Evolutionary conservation across 2,113 vertebrate genomes (phyloP).

Genomic region (Dunckerocampus dactyliophorus): DNA sequence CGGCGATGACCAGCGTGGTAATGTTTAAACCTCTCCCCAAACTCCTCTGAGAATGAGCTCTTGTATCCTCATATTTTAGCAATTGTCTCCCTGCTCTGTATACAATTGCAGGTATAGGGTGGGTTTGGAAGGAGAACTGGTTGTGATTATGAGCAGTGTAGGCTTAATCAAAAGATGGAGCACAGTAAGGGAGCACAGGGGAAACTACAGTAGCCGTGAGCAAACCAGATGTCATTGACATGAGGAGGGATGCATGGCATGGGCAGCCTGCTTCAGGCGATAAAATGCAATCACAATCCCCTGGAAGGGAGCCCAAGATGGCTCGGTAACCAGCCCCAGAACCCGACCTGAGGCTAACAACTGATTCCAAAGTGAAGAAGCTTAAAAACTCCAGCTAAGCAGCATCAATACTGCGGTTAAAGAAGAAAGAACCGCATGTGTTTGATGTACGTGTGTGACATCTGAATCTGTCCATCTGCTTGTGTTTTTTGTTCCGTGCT

Average conservation of each 20-base stretch:
- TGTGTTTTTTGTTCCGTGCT: slow-evolving; percentile 27
- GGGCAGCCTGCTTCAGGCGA: slow-evolving; percentile 35
- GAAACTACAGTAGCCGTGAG: slow-evolving; percentile 49
- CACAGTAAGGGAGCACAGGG: too few relatives aligned
- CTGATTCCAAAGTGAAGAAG: slow-evolving; percentile 11
- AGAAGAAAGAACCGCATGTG: not conserved
- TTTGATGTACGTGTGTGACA: slow-evolving; percentile 13
- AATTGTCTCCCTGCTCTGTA: not conserved
- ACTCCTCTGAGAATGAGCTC: not conserved
- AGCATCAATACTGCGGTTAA: slow-evolving; percentile 2
- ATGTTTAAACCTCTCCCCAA: not conserved
- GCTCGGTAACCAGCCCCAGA: slow-evolving; percentile 36
- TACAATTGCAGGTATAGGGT: slow-evolving; percentile 4
- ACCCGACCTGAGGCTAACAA: slow-evolving; percentile 34
- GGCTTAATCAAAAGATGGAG: slow-evolving; percentile 55
- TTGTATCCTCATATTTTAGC: not conserved
- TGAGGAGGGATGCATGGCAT: slow-evolving; percentile 37
- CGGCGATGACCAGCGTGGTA: not conserved
- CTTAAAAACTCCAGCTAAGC: slow-evolving; percentile 13
- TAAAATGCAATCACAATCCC: slow-evolving; percentile 51
- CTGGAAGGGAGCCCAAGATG: slow-evolving; percentile 43
- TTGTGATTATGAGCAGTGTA: slow-evolving; percentile 30
- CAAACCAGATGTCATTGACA: slow-evolving; percentile 51
- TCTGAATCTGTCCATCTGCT: slow-evolving; percentile 39
- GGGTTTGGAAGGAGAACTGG: slow-evolving; percentile 5